Evolutionary conservation across 1,140 invertebrate species (phyloP).

Genomic region (Brachionus rotundiformis): DNA sequence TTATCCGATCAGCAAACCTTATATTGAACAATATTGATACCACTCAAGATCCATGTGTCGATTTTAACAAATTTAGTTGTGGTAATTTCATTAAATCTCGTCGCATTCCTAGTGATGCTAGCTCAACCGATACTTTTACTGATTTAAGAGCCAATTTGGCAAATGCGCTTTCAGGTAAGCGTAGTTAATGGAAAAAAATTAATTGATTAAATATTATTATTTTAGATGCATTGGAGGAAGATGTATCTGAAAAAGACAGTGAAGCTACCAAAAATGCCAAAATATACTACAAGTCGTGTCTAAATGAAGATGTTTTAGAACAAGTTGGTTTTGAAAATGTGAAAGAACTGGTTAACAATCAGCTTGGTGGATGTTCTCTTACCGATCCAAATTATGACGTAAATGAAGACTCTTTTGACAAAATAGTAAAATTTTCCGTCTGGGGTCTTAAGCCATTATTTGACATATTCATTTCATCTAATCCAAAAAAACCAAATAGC

Average conservation of each 20-base stretch:
- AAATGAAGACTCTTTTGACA: neutral
- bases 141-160: conserved; percentile 36
- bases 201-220: neutral
- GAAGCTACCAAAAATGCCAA: conserved; percentile 68
- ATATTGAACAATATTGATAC: conserved; percentile 45
- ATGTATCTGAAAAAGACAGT: conserved; percentile 56
- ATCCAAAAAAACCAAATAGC: conserved; percentile 37
- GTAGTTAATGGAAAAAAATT: neutral
- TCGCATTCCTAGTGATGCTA: conserved; percentile 28
- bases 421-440: conserved; percentile 5
- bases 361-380: conserved; percentile 31
- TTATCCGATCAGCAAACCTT: neutral
- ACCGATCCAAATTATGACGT: neutral
- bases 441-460: conserved; percentile 44
- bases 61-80: conserved; percentile 40
- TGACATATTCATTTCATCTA: conserved; percentile 36
- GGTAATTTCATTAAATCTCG: conserved; percentile 36
- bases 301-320: conserved; percentile 71
- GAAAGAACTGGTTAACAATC: neutral
- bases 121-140: conserved; percentile 42
- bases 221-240: conserved; percentile 23
- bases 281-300: conserved; percentile 78
- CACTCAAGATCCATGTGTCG: conserved; percentile 27
- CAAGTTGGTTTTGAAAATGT: neutral
- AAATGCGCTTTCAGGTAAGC: conserved; percentile 30